Evolutionary conservation across 2,888 invertebrate genomes (phyloP).

Genomic region (Synergus umbraculus): DNA sequence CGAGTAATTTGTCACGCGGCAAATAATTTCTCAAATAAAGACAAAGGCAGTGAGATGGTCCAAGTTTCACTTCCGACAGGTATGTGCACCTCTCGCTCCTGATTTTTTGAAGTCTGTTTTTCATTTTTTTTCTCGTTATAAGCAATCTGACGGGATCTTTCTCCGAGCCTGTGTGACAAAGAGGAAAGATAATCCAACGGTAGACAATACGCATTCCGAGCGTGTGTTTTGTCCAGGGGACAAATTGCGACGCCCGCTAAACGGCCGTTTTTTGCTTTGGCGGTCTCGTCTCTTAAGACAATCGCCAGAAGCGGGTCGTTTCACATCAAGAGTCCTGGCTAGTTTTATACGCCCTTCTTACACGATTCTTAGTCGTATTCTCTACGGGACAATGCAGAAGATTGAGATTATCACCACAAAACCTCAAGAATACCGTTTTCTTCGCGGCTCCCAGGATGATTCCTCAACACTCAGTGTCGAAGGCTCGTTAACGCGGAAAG

Average conservation of each 20-base stretch:
- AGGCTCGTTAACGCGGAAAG: slow-evolving; percentile 20
- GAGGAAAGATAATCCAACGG: slow-evolving; percentile 58
- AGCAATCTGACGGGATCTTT: slow-evolving; percentile 43
- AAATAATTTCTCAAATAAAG: slow-evolving; percentile 31
- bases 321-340: slow-evolving; percentile 49
- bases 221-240: slow-evolving; percentile 73
- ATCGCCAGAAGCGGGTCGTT: slow-evolving; percentile 48
- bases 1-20: slow-evolving; percentile 2
- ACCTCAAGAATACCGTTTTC: slow-evolving; percentile 47
- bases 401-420: slow-evolving; percentile 51
- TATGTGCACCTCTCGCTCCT: slow-evolving; percentile 22
- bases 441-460: slow-evolving; percentile 30
- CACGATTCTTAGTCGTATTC: slow-evolving; percentile 40
- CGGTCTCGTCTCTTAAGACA: slow-evolving; percentile 59
- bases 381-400: slow-evolving; percentile 42
- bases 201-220: slow-evolving; percentile 74
- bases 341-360: slow-evolving; percentile 42
- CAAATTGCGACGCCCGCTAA: slow-evolving; percentile 75
- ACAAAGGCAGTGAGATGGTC: background rate
- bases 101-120: background rate
- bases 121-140: slow-evolving; percentile 30
- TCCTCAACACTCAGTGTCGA: slow-evolving; percentile 48
- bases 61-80: slow-evolving; percentile 24
- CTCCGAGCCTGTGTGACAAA: slow-evolving; percentile 29
- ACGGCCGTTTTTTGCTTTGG: slow-evolving; percentile 69